These are phyloP conservation scores for Delichon dasypus DNA, from an alignment of 2,797 vertebrate species.

Conservation along the genomic window DNA sequence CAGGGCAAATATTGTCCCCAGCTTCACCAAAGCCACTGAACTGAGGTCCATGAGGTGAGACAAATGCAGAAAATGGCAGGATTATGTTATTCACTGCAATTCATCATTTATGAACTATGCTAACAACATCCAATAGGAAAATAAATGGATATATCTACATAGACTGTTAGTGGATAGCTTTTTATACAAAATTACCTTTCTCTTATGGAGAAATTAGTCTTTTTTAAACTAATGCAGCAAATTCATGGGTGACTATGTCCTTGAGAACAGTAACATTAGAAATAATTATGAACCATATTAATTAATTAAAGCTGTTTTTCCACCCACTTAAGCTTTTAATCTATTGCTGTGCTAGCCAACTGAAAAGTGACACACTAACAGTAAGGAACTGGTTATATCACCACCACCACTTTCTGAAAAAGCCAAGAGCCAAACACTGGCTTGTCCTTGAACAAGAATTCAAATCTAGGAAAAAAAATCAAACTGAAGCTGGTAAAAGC, in stretches of 20 bases:
- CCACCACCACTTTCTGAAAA: not conserved
- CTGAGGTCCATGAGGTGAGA: not conserved
- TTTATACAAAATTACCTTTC: not conserved
- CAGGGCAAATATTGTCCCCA: not conserved
- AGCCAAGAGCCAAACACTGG: not conserved
- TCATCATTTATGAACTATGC: not conserved
- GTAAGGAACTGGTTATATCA: constrained; percentile 5
- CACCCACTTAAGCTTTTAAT: constrained; percentile 38
- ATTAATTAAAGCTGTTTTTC: constrained; percentile 61
- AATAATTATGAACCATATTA: constrained; percentile 54
- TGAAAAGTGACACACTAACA: constrained; percentile 26
- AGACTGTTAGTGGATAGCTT: not conserved
- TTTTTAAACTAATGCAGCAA: constrained; percentile 30
- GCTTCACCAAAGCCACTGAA: not conserved
- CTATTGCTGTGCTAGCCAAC: constrained; percentile 7
- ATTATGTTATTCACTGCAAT: not conserved
- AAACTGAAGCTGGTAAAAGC: not conserved
- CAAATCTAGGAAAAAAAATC: not conserved
- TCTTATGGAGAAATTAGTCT: constrained; percentile 27
- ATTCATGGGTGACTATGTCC: constrained; percentile 12
- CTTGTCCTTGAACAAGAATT: not conserved
- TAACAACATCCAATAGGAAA: not conserved
- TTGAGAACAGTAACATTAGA: constrained; percentile 52
- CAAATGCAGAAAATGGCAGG: not conserved
- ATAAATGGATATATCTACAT: not conserved